A percentile compares a stretch with the other conserved stretches of the same genome.
These are phyloP conservation scores for Drosophila burlai DNA, from an alignment of 1,140 invertebrate species.

Conservation along the genomic window DNA sequence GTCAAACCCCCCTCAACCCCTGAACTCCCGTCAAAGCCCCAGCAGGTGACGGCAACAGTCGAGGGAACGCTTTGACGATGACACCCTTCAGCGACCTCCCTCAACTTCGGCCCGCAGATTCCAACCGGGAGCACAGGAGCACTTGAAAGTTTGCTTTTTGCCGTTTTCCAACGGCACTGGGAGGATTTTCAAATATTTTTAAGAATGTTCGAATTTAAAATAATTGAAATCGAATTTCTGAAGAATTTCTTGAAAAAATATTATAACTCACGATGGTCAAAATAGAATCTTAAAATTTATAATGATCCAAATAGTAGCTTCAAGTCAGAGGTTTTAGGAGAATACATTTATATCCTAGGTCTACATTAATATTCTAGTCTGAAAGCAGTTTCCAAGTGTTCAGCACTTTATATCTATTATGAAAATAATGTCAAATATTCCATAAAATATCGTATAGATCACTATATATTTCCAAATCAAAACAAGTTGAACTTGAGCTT, in stretches of 20 bases:
- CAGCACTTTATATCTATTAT: too few species aligned
- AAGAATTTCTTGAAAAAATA: background rate
- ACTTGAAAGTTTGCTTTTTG: conserved; percentile 53
- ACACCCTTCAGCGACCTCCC: conserved; percentile 56
- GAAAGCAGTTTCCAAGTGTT: too few species aligned
- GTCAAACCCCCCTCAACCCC: background rate
- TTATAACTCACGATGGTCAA: background rate
- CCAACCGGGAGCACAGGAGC: conserved; percentile 15
- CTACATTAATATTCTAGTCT: too few species aligned
- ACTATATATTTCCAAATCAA: too few species aligned
- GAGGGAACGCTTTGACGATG: conserved; percentile 42
- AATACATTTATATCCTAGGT: too few species aligned
- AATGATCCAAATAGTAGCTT: too few species aligned
- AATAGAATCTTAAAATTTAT: background rate
- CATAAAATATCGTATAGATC: too few species aligned
- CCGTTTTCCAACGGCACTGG: conserved; percentile 21
- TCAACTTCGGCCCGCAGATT: conserved; percentile 15
- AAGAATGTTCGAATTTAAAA: background rate
- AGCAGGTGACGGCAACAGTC: conserved; percentile 30
- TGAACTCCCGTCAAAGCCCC: background rate
- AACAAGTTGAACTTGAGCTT: background rate
- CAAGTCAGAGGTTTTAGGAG: too few species aligned
- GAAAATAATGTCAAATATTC: too few species aligned
- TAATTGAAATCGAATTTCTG: background rate
- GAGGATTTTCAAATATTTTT: background rate